Percentiles rank a stretch among this genome's conserved stretches.
Evolutionary conservation across 2,113 vertebrate species (phyloP).

Genomic region (Serilophus lunatus): DNA sequence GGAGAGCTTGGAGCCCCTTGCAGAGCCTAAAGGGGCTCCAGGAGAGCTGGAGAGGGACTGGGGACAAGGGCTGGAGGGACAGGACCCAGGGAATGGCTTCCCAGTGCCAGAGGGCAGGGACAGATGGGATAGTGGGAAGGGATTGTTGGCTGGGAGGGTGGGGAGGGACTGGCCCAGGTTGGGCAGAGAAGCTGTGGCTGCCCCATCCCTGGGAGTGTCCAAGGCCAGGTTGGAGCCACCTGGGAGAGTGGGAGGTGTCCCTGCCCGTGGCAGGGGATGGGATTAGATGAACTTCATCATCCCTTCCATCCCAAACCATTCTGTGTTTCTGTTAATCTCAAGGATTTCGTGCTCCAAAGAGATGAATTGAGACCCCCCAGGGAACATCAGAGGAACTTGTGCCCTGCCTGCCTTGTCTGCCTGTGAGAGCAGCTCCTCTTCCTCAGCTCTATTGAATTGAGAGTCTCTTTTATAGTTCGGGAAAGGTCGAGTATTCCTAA

Average conservation of each 20-base stretch:
- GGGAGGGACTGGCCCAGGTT: not conserved
- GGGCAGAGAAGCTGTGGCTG: not conserved
- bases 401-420: not conserved
- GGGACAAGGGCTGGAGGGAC: not conserved
- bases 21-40: not conserved
- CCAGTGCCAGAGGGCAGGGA: not conserved
- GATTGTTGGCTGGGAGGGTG: not conserved
- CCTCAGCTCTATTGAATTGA: not conserved
- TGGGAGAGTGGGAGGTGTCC: not conserved
- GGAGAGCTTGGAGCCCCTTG: not conserved
- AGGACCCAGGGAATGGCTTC: not conserved
- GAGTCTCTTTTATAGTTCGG: not conserved
- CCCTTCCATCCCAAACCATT: not conserved
- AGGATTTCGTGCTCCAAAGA: not conserved
- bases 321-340: not conserved
- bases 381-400: not conserved
- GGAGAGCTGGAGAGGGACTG: not conserved
- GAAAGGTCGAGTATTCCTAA: not conserved
- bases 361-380: not conserved
- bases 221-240: not conserved
- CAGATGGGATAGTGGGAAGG: not conserved
- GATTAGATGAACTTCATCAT: accelerated
- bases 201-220: not conserved
- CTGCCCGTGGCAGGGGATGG: not conserved
- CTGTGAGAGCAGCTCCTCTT: not conserved